A percentile compares a stretch with the other conserved stretches of the same genome.
These are phyloP conservation scores for Ciconia nigra DNA, from an alignment of 2,797 vertebrate species.

Conservation along the genomic window DNA sequence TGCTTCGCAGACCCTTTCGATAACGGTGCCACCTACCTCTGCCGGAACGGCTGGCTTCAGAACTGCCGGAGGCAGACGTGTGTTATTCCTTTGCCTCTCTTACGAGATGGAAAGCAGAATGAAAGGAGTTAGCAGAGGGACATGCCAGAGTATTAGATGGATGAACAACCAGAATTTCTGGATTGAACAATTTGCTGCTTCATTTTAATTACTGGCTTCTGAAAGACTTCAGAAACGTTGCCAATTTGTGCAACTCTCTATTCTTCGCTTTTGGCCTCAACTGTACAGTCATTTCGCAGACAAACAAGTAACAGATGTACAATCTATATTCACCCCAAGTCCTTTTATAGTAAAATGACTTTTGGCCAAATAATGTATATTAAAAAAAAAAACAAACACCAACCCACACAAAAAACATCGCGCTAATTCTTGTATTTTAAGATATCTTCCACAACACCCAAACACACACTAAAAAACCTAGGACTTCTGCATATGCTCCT, in stretches of 20 bases:
- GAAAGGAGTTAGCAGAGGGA: neutral
- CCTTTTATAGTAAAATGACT: constrained; percentile 40
- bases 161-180: neutral
- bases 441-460: neutral
- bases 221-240: constrained; percentile 11
- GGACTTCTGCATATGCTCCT: accelerated
- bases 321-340: neutral
- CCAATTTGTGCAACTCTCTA: constrained; percentile 46
- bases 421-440: neutral
- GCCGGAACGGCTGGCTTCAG: neutral
- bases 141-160: neutral
- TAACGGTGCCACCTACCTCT: neutral
- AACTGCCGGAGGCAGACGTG: accelerated
- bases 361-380: neutral
- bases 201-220: constrained; percentile 49
- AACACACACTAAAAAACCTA: neutral
- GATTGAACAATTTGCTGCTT: constrained; percentile 12
- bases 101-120: neutral
- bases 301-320: constrained; percentile 62
- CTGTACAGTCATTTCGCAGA: neutral
- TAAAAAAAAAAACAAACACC: neutral
- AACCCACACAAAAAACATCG: neutral
- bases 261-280: constrained; percentile 38
- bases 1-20: neutral
- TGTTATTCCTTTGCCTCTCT: accelerated